Evolutionary conservation across 2,888 invertebrate species (phyloP).

Genomic region (Sylvicola cinctus): DNA sequence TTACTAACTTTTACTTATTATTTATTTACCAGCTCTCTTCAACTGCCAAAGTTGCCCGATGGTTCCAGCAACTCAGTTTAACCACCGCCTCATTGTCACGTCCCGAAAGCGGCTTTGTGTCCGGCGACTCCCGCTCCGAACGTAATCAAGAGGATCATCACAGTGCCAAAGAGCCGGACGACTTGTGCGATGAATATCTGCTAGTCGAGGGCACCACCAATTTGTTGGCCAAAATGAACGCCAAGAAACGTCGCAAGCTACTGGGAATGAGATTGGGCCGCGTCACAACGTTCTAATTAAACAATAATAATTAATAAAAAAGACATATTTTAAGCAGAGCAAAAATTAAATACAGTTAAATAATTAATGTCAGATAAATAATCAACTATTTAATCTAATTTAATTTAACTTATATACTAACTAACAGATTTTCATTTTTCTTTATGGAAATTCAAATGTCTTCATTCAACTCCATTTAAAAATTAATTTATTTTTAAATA

Average conservation of each 20-base stretch:
- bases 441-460: no score
- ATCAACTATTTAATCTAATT: no score
- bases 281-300: conserved; percentile 42
- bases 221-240: conserved; percentile 44
- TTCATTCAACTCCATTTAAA: no score
- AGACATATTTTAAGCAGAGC: no score
- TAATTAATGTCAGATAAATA: no score
- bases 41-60: conserved; percentile 57
- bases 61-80: conserved; percentile 48
- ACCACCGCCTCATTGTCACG: conserved; percentile 39
- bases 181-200: conserved; percentile 36
- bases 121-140: conserved; percentile 36
- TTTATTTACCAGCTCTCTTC: conserved; percentile 61
- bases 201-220: conserved; percentile 44
- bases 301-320: background rate
- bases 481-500: no score
- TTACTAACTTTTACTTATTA: no score
- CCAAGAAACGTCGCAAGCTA: conserved; percentile 46
- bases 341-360: no score
- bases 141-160: conserved; percentile 27
- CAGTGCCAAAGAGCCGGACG: conserved; percentile 19
- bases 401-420: no score
- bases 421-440: no score
- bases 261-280: conserved; percentile 46
- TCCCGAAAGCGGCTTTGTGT: conserved; percentile 59